Conservation (phyloP, 1,140 invertebrate genomes). For the Drosophila tristis region DNA sequence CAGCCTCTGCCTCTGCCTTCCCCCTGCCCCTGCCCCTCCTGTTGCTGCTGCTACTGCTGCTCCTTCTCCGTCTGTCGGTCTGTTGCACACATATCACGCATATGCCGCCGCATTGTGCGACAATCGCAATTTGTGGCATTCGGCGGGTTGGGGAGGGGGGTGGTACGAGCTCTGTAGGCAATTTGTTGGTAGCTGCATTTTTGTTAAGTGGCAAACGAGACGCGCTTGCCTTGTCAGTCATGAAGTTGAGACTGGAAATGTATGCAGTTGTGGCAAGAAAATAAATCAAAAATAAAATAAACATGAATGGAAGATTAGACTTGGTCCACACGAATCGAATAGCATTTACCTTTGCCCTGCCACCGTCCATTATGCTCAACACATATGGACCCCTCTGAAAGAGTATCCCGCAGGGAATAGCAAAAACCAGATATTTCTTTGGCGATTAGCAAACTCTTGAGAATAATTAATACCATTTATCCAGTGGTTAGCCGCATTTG, state of each 20-base stretch:
- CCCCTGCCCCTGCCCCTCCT: slow-evolving; percentile 3
- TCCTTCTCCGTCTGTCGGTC: background rate
- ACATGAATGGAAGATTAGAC: background rate
- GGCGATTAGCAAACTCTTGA: slow-evolving; percentile 21
- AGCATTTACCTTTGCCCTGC: background rate
- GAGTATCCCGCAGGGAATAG: background rate
- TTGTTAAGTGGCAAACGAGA: slow-evolving; percentile 64
- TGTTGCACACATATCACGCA: slow-evolving; percentile 62
- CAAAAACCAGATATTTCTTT: slow-evolving; percentile 1
- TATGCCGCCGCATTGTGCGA: slow-evolving; percentile 56
- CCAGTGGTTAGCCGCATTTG: slow-evolving; percentile 16
- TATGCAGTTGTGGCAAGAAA: background rate
- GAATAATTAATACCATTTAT: slow-evolving; percentile 32
- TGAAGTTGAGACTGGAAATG: slow-evolving; percentile 30
- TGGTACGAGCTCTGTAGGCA: slow-evolving; percentile 33
- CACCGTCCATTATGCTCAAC: too few species aligned
- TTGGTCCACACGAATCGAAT: background rate
- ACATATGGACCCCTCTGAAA: background rate
- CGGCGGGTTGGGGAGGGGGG: background rate
- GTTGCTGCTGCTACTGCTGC: slow-evolving; percentile 14
- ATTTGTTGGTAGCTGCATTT: slow-evolving; percentile 74
- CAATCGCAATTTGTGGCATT: slow-evolving; percentile 55
- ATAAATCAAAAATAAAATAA: background rate
- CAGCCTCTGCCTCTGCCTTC: background rate
- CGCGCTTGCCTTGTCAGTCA: slow-evolving; percentile 60